Evolutionary conservation across 2,113 vertebrate species (phyloP), one percentile per base, ranked within the genome.

Genomic region (Antennarius striatus): DNA sequence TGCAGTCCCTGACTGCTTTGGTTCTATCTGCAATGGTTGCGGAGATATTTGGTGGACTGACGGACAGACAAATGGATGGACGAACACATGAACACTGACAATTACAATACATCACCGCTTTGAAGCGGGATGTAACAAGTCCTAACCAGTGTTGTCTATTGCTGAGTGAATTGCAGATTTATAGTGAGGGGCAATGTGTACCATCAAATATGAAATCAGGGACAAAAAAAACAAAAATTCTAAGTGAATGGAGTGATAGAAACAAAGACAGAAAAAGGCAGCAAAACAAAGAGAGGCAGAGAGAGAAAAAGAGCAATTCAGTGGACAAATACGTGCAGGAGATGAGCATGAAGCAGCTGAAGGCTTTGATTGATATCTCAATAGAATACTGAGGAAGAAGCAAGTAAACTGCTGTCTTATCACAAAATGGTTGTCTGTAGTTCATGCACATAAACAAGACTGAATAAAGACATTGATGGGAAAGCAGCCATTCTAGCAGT

Each of bases 321-420:
- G 32, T 36, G 32, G 32, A 36, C 5, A 7, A 36, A 36, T 36
- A 36, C 3, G 42, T 10, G 11, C 68, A 49, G 58, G 14, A 3
- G 7, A 50, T 54, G n/a, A 39, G 32, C 29, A 13, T 17, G 43
- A 17, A 56, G 58, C 45, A 40, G 47, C 11, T 56, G 53, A 60
- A 49, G 30, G 30, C 12, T 53, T 36, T 53, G 43, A 54, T 49
- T 32, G 45, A 63, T 43, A 36, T 46, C 54, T 58, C 53, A 12
- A 1, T 57, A 15, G 12, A 48, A 60, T 5, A 62, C n/a, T 3
- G 11, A 29, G 5, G 14, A 17, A 36, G 48, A 56, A 9, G 16
- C 22, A 50, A 30, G 52, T 16, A 56, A 62, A 32, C 42, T 49
- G n/a, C 55, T 49, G 17, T 3, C 29, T 47, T 39, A 29, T 65